Percentiles rank a stretch among this genome's conserved stretches.
These are phyloP conservation scores for Drosophila austrosaltans DNA, from an alignment of 2,888 invertebrate species.

Conservation along the genomic window DNA sequence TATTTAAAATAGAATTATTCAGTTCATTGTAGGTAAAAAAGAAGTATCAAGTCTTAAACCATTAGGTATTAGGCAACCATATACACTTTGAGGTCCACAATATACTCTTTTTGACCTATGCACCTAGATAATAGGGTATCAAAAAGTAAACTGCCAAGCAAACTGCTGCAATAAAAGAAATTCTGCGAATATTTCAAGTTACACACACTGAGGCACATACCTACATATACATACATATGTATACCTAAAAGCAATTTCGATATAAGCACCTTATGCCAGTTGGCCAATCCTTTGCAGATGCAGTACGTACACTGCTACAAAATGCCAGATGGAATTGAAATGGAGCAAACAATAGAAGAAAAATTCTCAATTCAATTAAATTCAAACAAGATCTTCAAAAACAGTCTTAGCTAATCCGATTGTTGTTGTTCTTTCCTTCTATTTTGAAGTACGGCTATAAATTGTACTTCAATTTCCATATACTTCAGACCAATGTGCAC, in stretches of 20 bases:
- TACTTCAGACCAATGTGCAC: conserved; percentile 51
- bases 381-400: not conserved
- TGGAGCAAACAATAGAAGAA: not conserved
- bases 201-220: conserved; percentile 28
- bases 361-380: conserved; percentile 8
- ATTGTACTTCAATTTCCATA: conserved; percentile 2
- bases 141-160: conserved; percentile 52
- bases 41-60: too few relatives aligned
- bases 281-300: conserved; percentile 44
- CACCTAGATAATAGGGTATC: conserved; percentile 10
- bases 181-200: conserved; percentile 68
- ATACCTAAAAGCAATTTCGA: conserved; percentile 60
- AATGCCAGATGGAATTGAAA: not conserved
- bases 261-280: conserved; percentile 65
- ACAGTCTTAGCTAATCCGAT: not conserved
- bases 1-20: too few relatives aligned
- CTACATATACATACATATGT: conserved; percentile 8
- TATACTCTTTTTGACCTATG: not conserved
- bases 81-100: too few relatives aligned
- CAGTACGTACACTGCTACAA: conserved; percentile 37
- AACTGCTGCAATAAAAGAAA: conserved; percentile 70
- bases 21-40: too few relatives aligned
- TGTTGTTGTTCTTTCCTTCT: not conserved
- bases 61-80: too few relatives aligned
- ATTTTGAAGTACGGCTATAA: conserved; percentile 2